These are phyloP conservation scores for Cecropterus lyciades DNA, from an alignment of 1,140 invertebrate genomes.

Conservation along the genomic window DNA sequence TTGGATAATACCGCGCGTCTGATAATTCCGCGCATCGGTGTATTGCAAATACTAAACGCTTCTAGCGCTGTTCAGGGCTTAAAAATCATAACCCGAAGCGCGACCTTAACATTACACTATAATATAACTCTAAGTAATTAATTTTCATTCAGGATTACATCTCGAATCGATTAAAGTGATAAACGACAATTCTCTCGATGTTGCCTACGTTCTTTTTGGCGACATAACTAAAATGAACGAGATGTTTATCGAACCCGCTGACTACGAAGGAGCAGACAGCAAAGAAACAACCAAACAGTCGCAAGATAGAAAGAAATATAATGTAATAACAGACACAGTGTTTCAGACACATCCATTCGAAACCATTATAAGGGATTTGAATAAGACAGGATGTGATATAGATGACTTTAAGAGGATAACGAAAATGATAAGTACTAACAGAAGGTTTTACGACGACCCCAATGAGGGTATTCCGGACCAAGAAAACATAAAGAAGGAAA, in stretches of 20 bases:
- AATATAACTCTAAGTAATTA: no score
- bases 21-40: no score
- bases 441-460: conserved; percentile 35
- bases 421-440: conserved; percentile 36
- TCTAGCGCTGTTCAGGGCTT: no score
- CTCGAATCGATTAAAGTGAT: conserved; percentile 8
- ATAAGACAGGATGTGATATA: conserved; percentile 30
- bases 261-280: conserved; percentile 28
- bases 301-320: not conserved
- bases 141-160: not conserved
- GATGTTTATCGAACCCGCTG: conserved; percentile 38
- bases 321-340: not conserved
- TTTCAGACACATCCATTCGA: not conserved
- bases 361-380: not conserved
- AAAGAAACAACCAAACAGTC: conserved; percentile 3
- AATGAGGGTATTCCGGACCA: conserved; percentile 19
- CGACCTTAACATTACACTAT: no score
- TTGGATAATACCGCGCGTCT: no score
- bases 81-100: no score
- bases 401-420: conserved; percentile 47
- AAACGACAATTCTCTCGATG: conserved; percentile 37
- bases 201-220: conserved; percentile 37
- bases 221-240: conserved; percentile 39
- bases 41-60: no score
- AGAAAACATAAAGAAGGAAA: conserved; percentile 28